These are phyloP conservation scores for Sinotaia quadrata DNA, from an alignment of 2,888 invertebrate species.

Conservation along the genomic window DNA sequence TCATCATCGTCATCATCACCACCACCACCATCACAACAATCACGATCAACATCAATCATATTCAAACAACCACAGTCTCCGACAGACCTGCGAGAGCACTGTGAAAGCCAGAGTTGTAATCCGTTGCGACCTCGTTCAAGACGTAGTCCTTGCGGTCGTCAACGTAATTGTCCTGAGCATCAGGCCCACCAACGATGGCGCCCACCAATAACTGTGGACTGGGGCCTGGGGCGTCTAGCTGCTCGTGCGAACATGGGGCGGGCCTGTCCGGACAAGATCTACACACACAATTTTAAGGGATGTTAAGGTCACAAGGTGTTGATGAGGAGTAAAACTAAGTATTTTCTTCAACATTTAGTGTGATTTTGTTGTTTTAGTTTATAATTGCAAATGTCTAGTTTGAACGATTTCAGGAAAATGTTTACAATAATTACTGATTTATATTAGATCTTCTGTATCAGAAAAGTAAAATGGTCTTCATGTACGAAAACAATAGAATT, in stretches of 20 bases:
- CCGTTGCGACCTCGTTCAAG: constrained; percentile 61
- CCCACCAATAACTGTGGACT: constrained; percentile 55
- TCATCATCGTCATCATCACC: not conserved
- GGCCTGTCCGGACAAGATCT: constrained; percentile 44
- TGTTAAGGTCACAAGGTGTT: too few relatives aligned
- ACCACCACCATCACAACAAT: not conserved
- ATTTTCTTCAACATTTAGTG: too few relatives aligned
- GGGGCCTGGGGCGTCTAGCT: constrained; percentile 37
- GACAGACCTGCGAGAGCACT: constrained; percentile 59
- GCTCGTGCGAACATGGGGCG: constrained; percentile 36
- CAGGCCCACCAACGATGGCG: constrained; percentile 61
- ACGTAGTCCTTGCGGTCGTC: constrained; percentile 57
- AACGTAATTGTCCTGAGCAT: constrained; percentile 48
- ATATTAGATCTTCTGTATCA: too few relatives aligned
- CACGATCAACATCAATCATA: not conserved
- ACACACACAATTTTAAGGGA: not conserved
- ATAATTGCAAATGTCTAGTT: too few relatives aligned
- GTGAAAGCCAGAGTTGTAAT: constrained; percentile 67
- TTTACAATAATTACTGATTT: too few relatives aligned
- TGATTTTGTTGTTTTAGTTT: too few relatives aligned
- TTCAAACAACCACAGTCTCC: too few relatives aligned
- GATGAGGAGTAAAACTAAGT: too few relatives aligned
- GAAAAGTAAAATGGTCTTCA: too few relatives aligned
- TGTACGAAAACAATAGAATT: too few relatives aligned
- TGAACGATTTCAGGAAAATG: too few relatives aligned